A percentile compares a stretch with the other conserved stretches of the same genome.
These are phyloP conservation scores for Macropis europaea DNA, from an alignment of 2,888 invertebrate genomes.

Conservation along the genomic window DNA sequence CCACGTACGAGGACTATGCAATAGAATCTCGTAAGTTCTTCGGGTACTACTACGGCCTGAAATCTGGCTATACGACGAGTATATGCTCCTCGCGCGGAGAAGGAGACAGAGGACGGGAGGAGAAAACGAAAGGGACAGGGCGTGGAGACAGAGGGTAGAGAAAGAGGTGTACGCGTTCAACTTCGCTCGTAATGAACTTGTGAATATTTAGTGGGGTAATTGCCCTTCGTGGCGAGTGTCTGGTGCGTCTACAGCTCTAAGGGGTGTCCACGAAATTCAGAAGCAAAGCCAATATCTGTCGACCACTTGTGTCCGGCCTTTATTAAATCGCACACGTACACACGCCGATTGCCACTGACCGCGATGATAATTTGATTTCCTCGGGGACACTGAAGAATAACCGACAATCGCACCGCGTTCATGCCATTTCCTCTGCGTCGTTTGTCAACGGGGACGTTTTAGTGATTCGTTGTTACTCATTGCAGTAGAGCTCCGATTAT, in stretches of 20 bases:
- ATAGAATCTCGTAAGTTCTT: slow-evolving; percentile 8
- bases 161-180: slow-evolving; percentile 52
- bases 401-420: slow-evolving; percentile 21
- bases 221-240: slow-evolving; percentile 71
- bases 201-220: slow-evolving; percentile 79
- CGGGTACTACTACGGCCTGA: neutral
- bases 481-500: too few species aligned
- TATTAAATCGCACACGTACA: slow-evolving; percentile 45
- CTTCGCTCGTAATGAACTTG: slow-evolving; percentile 76
- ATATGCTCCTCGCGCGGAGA: slow-evolving; percentile 18
- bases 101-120: slow-evolving; percentile 15
- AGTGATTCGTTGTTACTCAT: neutral
- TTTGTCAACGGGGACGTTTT: neutral
- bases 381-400: slow-evolving; percentile 28
- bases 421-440: neutral
- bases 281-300: slow-evolving; percentile 72
- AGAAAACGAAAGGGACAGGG: slow-evolving; percentile 47
- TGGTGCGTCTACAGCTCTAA: slow-evolving; percentile 56
- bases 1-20: neutral
- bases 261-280: slow-evolving; percentile 69
- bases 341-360: slow-evolving; percentile 32
- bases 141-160: slow-evolving; percentile 15
- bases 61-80: slow-evolving; percentile 4
- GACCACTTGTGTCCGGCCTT: slow-evolving; percentile 65
- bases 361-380: slow-evolving; percentile 67